Conservation (phyloP, 2,797 vertebrate genomes). For the Chelon labrosus region DNA sequence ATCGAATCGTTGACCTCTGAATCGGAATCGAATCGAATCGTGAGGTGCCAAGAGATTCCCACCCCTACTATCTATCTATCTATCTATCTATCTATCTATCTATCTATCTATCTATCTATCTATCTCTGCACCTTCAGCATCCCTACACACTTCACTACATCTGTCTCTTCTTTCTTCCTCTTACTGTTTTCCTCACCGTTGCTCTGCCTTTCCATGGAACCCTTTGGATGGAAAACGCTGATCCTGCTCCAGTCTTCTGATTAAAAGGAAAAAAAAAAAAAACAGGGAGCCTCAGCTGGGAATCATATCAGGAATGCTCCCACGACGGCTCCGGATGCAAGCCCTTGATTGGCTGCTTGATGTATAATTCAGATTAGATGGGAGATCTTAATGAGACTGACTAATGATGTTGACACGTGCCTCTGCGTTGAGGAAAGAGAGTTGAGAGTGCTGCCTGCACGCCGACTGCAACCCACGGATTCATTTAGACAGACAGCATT, state of each 20-base stretch:
- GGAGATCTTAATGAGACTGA: slow-evolving; percentile 73
- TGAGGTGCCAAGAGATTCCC: no score
- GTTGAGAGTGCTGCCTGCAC: slow-evolving; percentile 29
- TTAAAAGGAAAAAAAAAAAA: slow-evolving; percentile 64
- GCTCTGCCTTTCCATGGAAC: slow-evolving; percentile 32
- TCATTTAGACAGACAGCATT: slow-evolving; percentile 38
- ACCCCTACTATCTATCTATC: no score
- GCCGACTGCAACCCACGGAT: slow-evolving; percentile 12
- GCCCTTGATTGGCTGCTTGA: slow-evolving; percentile 79
- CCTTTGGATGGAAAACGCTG: slow-evolving; percentile 55
- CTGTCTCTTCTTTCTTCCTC: slow-evolving; percentile 3
- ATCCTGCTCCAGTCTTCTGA: slow-evolving; percentile 68
- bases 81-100: no score
- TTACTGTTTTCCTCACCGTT: slow-evolving; percentile 4
- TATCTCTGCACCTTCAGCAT: no score
- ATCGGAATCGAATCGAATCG: no score
- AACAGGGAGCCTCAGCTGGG: slow-evolving; percentile 52
- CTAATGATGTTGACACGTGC: slow-evolving; percentile 78
- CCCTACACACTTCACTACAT: no score
- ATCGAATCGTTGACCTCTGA: no score
- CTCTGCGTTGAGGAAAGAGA: slow-evolving; percentile 40
- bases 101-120: no score
- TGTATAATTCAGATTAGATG: slow-evolving; percentile 80
- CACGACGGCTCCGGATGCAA: slow-evolving; percentile 58
- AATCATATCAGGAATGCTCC: slow-evolving; percentile 69